Evolutionary conservation across 2,888 invertebrate genomes (phyloP).

Genomic region (Cactoblastis cactorum): DNA sequence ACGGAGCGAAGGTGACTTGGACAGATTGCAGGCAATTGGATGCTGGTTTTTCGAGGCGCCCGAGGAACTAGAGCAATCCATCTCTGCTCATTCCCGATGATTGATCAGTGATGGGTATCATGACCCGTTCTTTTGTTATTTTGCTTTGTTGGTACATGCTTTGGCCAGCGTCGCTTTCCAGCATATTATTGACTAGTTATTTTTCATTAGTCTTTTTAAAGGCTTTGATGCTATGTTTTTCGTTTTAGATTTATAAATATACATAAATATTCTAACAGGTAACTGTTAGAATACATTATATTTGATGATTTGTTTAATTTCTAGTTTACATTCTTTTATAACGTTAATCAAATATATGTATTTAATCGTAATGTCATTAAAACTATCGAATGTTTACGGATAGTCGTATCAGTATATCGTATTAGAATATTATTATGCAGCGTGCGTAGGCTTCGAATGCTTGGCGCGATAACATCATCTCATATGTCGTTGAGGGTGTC

Average conservation of each 20-base stretch:
- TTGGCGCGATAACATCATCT: conserved; percentile 59
- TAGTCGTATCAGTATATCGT: conserved; percentile 43
- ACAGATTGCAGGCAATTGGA: conserved; percentile 65
- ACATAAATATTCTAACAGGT: too few species aligned
- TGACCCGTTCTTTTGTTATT: conserved; percentile 68
- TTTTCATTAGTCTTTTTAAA: conserved; percentile 66
- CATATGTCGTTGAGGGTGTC: conserved; percentile 58
- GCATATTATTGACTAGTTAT: conserved; percentile 65
- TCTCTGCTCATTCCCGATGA: conserved; percentile 63
- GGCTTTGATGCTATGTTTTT: conserved; percentile 40
- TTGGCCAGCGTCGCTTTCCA: conserved; percentile 54
- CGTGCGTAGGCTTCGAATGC: conserved; percentile 66
- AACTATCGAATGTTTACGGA: conserved; percentile 40
- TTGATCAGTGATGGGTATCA: conserved; percentile 73
- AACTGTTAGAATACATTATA: not conserved
- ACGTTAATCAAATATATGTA: not conserved
- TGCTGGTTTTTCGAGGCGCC: conserved; percentile 53
- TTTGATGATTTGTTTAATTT: not conserved
- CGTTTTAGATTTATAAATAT: conserved; percentile 19
- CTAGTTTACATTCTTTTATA: not conserved
- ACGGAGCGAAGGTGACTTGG: conserved; percentile 56
- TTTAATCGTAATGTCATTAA: not conserved
- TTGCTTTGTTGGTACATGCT: conserved; percentile 65
- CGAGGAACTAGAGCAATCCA: conserved; percentile 69
- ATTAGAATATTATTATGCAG: conserved; percentile 39